Conservation (phyloP, 2,113 vertebrate species). For the Oncorhynchus mykiss region DNA sequence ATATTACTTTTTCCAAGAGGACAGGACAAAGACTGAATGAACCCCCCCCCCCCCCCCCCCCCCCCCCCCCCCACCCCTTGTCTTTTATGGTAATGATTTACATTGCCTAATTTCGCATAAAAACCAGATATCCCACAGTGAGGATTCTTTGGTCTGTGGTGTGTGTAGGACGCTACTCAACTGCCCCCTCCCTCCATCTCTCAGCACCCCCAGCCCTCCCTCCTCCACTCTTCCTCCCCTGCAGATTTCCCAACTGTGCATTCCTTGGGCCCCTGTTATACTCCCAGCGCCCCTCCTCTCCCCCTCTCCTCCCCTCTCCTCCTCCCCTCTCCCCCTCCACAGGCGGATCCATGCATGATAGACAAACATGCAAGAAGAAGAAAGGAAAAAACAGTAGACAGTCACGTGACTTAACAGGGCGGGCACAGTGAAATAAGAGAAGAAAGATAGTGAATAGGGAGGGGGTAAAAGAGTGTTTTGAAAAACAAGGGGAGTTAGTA, state of each 20-base stretch:
- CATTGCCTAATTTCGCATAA: no score
- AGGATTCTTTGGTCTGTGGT: slow-evolving; percentile 41
- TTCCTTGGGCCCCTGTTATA: background rate
- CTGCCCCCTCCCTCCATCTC: slow-evolving; percentile 17
- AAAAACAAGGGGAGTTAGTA: background rate
- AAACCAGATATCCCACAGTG: slow-evolving; percentile 9
- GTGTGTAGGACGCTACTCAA: slow-evolving; percentile 20
- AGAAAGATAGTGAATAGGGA: slow-evolving; percentile 2
- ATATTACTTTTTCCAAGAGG: no score
- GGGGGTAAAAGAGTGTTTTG: background rate
- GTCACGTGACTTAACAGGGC: background rate
- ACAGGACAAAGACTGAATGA: no score
- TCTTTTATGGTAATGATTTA: no score
- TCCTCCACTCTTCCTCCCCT: background rate
- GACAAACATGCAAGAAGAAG: background rate
- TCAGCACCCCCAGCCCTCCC: background rate
- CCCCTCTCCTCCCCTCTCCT: background rate
- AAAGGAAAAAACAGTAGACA: no score
- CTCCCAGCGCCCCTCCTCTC: background rate
- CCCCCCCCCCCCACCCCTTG: no score
- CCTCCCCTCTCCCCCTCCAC: background rate
- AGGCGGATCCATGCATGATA: background rate
- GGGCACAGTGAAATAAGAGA: background rate
- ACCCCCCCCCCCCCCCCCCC: no score
- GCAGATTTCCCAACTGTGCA: slow-evolving; percentile 19